Base-by-base conservation (phyloP, 2,888 invertebrate species). In the Flabesymbios commensalis region DNA sequence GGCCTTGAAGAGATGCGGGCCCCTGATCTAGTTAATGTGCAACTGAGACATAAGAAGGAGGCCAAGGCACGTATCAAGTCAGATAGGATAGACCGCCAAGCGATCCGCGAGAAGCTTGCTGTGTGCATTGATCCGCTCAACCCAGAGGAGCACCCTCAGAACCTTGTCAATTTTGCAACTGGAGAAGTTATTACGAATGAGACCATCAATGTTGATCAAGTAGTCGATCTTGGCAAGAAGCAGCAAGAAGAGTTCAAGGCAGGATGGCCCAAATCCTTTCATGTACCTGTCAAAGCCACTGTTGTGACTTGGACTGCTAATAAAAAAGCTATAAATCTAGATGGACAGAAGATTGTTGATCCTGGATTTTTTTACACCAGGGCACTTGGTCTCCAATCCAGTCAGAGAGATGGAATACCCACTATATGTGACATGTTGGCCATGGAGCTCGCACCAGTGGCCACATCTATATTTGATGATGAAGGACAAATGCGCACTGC, bases 101-200 rank as follows among this genome's bases (percentile, higher is more conserved):
- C 48, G 3, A 32, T 62, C 29, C 39, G 62, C 19, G 51, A 61
- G 10, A 63, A 58, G 29, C 58, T 64, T 3, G 28, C 31, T 28
- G 28, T 26, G 3, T 63, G 59, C 33, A 65, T 54, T 29, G 58
- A 57, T 52, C 61, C 67, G 4, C 48, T 66, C 14, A 36, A 66
- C 32, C 64, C 64, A 26, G 36, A 26, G 19, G 28, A 55, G 41
- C 49, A 57, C 48, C 54, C 57, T 2, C 22, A 32, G 26, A 53
- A 48, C 22, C 0, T 62, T 3, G 22, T 64, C 28, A 63, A 63
- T 36, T 45, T 63, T 28, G 57, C 41, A 14, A 53, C 52, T 32
- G 57, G 53, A n/a, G 29, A 31, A 43, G 28, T 65, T 17, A 57
- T 41, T 14, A 22, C 19, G 19, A 41, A 57, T 29, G 31, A 55